Evolutionary conservation across 2,113 vertebrate species (phyloP).

Genomic region (Petrocephalus microphthalmus): DNA sequence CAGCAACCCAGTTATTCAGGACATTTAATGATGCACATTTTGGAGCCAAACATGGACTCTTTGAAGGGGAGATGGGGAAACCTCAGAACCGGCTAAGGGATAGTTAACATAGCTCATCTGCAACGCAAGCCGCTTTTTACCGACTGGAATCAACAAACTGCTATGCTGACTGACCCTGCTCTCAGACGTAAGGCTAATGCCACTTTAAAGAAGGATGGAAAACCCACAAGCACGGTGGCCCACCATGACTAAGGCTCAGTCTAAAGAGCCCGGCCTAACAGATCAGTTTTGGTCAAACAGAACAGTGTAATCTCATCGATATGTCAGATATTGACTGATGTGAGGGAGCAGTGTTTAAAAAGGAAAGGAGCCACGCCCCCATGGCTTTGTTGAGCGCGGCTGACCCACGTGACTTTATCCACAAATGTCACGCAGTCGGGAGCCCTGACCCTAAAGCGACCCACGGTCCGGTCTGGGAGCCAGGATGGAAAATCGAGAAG

Average conservation of each 20-base stretch:
- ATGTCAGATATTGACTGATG: too few species aligned
- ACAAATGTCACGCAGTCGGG: not conserved
- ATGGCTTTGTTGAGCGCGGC: not conserved
- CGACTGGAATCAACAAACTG: not conserved
- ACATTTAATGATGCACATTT: not conserved
- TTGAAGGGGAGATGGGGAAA: not conserved
- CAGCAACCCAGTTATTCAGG: not conserved
- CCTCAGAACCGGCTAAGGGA: not conserved
- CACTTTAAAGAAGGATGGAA: not conserved
- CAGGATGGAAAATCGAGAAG: not conserved
- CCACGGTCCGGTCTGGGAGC: not conserved
- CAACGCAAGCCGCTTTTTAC: not conserved
- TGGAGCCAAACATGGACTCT: not conserved
- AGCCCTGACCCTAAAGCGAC: not conserved
- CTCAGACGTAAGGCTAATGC: not conserved
- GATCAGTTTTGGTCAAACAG: not conserved
- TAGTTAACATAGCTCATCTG: not conserved
- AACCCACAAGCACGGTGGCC: not conserved
- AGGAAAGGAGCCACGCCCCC: too few species aligned
- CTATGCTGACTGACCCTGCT: not conserved
- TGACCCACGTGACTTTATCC: not conserved
- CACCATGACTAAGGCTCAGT: not conserved
- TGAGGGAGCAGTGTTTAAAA: too few species aligned
- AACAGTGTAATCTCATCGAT: not conserved
- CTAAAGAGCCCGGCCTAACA: not conserved